A percentile compares a stretch with the other conserved stretches of the same genome.
phyloP scores from a whole-genome alignment of 2,797 vertebrate species.

The Acanthurus leucopareius region DNA sequence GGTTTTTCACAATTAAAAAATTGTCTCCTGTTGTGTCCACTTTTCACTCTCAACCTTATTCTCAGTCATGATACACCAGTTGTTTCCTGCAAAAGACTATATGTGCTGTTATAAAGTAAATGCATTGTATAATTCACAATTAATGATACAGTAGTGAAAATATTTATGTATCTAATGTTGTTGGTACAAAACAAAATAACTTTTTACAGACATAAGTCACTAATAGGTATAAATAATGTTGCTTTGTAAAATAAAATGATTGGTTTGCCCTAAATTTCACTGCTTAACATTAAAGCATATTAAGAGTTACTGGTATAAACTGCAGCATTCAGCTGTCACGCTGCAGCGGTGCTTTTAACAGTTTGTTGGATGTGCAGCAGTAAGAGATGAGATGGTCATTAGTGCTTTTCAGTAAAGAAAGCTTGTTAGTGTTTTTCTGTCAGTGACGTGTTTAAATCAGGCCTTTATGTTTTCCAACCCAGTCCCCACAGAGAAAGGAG shows the following conservation, averaged over 20 bases:
- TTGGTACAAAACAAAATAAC: not conserved
- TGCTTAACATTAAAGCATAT: not conserved
- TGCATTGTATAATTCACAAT: not conserved
- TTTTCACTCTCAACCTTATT: not conserved
- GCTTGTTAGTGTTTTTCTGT: not conserved
- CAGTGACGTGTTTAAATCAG: not conserved
- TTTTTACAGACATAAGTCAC: not conserved
- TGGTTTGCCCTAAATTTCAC: not conserved
- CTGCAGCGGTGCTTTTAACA: not conserved
- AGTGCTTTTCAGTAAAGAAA: not conserved
- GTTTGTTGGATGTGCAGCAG: not conserved
- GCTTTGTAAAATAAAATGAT: not conserved
- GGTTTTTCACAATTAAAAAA: not conserved
- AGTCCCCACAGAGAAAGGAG: slow-evolving; percentile 99
- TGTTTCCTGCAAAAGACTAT: not conserved
- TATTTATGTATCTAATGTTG: not conserved
- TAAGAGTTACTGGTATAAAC: not conserved
- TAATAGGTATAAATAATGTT: no score
- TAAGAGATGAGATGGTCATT: not conserved
- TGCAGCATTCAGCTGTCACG: not conserved
- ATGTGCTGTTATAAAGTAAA: not conserved
- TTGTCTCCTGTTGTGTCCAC: not conserved
- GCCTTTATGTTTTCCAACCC: not conserved
- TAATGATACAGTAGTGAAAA: not conserved
- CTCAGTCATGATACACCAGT: not conserved